Conservation (phyloP, 1,140 invertebrate species). For the Ooceraea biroi region DNA sequence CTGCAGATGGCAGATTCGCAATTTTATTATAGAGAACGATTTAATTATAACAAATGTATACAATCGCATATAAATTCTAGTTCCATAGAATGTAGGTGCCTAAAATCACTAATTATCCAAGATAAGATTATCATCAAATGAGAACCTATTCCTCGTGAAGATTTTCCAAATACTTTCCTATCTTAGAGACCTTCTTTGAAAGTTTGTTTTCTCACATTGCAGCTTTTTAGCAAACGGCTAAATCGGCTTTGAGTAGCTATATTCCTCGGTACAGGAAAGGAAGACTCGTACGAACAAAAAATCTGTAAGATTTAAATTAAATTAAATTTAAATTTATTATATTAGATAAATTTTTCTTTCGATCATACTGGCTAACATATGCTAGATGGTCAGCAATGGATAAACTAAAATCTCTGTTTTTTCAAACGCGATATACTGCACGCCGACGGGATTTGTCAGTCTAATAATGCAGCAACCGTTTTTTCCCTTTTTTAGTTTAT, state of each 20-base stretch:
- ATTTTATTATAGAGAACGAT: conserved; percentile 19
- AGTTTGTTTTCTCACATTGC: neutral
- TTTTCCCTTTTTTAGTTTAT: no score
- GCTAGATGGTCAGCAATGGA: no score
- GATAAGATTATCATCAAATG: conserved; percentile 27
- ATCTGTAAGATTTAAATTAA: conserved; percentile 30
- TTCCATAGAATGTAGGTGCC: conserved; percentile 55
- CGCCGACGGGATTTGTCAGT: no score
- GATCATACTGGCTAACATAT: no score
- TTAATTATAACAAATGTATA: conserved; percentile 23
- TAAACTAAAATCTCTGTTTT: no score
- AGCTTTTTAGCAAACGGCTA: conserved; percentile 12
- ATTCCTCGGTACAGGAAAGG: neutral
- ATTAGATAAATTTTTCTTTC: no score
- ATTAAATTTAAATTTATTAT: no score
- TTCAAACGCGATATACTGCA: no score
- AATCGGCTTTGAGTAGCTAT: no score
- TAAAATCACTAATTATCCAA: conserved; percentile 44
- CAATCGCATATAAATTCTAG: conserved; percentile 57
- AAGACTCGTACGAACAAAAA: conserved; percentile 9
- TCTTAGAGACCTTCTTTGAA: conserved; percentile 15
- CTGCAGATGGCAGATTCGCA: neutral
- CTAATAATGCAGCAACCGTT: no score
- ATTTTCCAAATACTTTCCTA: conserved; percentile 42
- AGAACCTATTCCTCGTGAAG: conserved; percentile 13